A percentile compares a stretch with the other conserved stretches of the same genome.
phyloP scores from a whole-genome alignment of 2,797 vertebrate genomes.

The Gymnoscopelus braueri region DNA sequence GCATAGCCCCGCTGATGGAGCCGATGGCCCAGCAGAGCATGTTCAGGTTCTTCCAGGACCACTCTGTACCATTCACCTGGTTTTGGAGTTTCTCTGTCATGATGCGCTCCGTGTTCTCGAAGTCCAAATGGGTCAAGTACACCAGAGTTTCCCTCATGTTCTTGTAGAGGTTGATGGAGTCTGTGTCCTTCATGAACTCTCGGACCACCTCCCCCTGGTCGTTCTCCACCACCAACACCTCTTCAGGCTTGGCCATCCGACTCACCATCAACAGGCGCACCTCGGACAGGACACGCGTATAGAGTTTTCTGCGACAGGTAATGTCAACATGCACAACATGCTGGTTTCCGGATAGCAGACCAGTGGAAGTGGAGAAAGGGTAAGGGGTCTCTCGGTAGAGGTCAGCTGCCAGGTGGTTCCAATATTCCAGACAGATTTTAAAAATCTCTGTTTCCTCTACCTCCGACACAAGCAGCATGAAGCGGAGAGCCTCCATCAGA shows the following conservation, averaged over 20 bases:
- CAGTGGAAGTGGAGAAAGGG: constrained; percentile 91
- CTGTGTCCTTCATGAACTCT: constrained; percentile 99
- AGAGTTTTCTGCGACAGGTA: constrained; percentile 93
- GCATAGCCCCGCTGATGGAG: constrained; percentile 98
- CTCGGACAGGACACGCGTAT: constrained; percentile 94
- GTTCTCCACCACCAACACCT: constrained; percentile 97
- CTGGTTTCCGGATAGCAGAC: constrained; percentile 90
- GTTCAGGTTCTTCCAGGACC: constrained; percentile 99
- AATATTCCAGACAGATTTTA: constrained; percentile 97
- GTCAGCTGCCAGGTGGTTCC: constrained; percentile 97
- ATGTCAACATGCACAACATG: constrained; percentile 87
- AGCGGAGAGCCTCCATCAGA: constrained; percentile 89
- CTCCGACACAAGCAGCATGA: constrained; percentile 95
- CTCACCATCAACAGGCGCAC: constrained; percentile 98
- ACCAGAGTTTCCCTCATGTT: constrained; percentile 99
- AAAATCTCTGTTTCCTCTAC: constrained; percentile 98
- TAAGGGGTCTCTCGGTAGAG: constrained; percentile 96
- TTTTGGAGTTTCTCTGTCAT: constrained; percentile 99
- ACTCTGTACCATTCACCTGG: constrained; percentile 97
- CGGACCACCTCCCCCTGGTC: constrained; percentile 98
- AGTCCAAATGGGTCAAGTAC: constrained; percentile 97
- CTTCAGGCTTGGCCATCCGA: constrained; percentile 98
- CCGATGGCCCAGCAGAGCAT: constrained; percentile 98
- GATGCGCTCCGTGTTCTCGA: constrained; percentile 96
- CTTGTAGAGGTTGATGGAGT: constrained; percentile 99